Percentiles rank a stretch among this genome's conserved stretches.
These are phyloP conservation scores for Cephus runcator DNA, from an alignment of 2,888 invertebrate species.

Conservation along the genomic window DNA sequence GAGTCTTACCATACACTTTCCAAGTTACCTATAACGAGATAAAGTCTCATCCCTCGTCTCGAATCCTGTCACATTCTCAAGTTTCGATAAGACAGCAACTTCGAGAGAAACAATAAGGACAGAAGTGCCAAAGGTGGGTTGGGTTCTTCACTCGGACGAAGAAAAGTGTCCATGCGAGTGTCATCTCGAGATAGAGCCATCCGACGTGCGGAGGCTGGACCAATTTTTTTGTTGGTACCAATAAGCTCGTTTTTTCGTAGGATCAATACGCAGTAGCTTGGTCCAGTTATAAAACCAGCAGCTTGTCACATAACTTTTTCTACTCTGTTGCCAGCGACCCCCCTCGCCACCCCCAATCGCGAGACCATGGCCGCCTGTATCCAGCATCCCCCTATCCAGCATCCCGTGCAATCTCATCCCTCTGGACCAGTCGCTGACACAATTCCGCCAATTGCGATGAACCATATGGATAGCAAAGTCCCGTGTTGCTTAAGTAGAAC, in stretches of 20 bases:
- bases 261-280: background rate
- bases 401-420: background rate
- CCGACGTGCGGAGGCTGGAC: background rate
- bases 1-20: background rate
- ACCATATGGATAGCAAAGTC: background rate
- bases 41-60: background rate
- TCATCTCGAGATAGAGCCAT: background rate
- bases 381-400: background rate
- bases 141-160: background rate
- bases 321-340: background rate
- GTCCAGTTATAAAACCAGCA: background rate
- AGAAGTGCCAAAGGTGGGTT: background rate
- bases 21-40: background rate
- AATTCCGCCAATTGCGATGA: background rate
- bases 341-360: background rate
- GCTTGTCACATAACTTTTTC: constrained; percentile 1
- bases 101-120: background rate
- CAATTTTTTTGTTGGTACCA: background rate
- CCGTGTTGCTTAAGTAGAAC: background rate
- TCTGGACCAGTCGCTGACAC: background rate
- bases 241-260: background rate
- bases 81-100: background rate
- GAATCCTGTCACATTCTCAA: background rate
- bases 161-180: background rate
- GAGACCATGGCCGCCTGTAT: background rate